Evolutionary conservation across 2,797 vertebrate genomes (phyloP).

Genomic region (Poeciliopsis presidionis): DNA sequence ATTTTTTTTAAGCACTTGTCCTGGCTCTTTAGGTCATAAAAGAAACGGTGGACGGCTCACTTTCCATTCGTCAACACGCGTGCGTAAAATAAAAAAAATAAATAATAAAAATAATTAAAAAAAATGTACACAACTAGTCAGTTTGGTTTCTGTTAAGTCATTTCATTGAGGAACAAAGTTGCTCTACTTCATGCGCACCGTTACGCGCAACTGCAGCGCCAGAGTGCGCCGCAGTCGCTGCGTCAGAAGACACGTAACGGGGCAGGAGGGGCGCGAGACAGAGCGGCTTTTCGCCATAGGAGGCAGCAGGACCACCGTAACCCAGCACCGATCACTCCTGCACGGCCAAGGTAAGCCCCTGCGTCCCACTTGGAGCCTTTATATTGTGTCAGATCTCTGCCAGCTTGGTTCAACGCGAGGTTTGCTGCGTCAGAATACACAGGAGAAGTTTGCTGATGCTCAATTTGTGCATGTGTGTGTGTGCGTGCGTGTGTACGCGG

Average conservation of each 20-base stretch:
- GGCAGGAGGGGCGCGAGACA: constrained; percentile 17
- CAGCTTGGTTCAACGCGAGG: not conserved
- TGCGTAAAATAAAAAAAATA: not conserved
- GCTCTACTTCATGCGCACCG: not conserved
- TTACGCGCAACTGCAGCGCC: not conserved
- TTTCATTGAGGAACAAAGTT: not conserved
- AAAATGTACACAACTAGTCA: not conserved
- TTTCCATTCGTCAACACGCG: not conserved
- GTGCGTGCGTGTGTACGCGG: not conserved
- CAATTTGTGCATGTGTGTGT: not conserved
- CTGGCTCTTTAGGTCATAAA: not conserved
- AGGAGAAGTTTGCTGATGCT: constrained; percentile 33
- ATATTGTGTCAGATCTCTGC: not conserved
- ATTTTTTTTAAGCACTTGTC: not conserved
- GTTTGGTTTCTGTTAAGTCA: not conserved
- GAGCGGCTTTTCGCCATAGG: not conserved
- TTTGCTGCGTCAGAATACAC: not conserved
- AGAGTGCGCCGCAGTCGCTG: constrained; percentile 43
- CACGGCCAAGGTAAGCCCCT: constrained; percentile 37
- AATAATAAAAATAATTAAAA: not conserved
- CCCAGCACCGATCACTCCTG: constrained; percentile 5
- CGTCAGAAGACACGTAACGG: constrained; percentile 65
- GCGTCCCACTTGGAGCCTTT: not conserved
- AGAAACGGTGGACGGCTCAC: not conserved
- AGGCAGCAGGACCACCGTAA: constrained; percentile 23